These are phyloP conservation scores for Tachysurus vachellii DNA, from an alignment of 2,113 vertebrate species.

Conservation along the genomic window DNA sequence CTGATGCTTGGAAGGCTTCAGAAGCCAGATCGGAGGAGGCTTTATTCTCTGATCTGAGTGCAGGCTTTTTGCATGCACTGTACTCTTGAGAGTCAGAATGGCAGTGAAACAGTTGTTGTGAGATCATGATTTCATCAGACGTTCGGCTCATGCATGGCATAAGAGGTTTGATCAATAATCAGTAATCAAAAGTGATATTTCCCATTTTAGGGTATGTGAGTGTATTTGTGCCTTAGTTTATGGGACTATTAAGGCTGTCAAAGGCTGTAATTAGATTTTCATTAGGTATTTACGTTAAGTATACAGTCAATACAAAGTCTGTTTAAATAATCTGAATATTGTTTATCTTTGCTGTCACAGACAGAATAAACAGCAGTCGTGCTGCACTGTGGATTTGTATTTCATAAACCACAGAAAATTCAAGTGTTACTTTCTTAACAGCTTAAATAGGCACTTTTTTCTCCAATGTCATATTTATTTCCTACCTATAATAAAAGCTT, in stretches of 20 bases:
- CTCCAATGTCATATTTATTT: neutral
- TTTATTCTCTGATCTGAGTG: conserved; percentile 24
- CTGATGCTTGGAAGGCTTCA: neutral
- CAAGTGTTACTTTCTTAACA: neutral
- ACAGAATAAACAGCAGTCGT: neutral
- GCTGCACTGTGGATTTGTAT: neutral
- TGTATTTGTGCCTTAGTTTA: neutral
- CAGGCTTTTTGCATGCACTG: neutral
- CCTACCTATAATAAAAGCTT: neutral
- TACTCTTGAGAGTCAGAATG: conserved; percentile 15
- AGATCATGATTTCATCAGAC: neutral
- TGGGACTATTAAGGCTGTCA: neutral
- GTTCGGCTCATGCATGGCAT: neutral
- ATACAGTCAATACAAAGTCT: neutral
- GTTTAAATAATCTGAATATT: neutral
- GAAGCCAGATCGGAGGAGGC: neutral
- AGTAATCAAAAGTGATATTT: conserved; percentile 37
- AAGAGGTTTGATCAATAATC: neutral
- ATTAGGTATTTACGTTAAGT: neutral
- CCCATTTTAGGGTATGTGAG: neutral
- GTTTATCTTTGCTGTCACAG: neutral
- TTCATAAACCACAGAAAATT: neutral
- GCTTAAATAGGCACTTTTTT: neutral
- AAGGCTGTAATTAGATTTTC: neutral
- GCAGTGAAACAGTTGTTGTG: conserved; percentile 22